Evolutionary conservation across 2,888 invertebrate species (phyloP).

Genomic region (Dusona sp.): DNA sequence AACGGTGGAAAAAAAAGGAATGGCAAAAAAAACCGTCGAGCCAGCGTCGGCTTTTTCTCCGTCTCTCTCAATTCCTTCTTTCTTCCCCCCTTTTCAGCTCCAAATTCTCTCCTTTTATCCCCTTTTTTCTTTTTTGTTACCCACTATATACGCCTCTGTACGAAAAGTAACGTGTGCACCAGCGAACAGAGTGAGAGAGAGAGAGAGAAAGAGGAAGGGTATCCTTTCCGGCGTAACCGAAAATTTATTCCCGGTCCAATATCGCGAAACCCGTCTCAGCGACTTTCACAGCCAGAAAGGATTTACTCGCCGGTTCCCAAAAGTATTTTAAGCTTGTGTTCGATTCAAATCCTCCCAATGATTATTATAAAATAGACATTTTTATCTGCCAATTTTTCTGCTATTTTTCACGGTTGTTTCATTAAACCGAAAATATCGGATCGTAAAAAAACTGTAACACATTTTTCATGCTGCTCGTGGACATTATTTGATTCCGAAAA

Average conservation of each 20-base stretch:
- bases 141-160: constrained; percentile 28
- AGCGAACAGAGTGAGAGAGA: background rate
- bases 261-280: constrained; percentile 59
- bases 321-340: constrained; percentile 4
- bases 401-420: background rate
- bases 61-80: background rate
- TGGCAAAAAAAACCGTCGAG: constrained; percentile 46
- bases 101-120: background rate
- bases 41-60: constrained; percentile 51
- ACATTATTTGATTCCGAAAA: background rate
- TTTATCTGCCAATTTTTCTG: background rate
- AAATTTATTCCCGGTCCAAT: constrained; percentile 70
- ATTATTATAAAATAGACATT: background rate
- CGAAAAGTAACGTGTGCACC: constrained; percentile 39
- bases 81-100: constrained; percentile 57
- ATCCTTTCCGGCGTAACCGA: constrained; percentile 60
- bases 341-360: background rate
- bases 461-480: too few relatives aligned
- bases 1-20: constrained; percentile 32
- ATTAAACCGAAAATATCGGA: background rate
- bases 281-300: constrained; percentile 13
- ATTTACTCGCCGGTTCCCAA: background rate
- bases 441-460: background rate
- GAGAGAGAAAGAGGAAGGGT: constrained; percentile 4
- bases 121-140: background rate